Evolutionary conservation across 2,113 vertebrate genomes (phyloP).

Genomic region (Thryonomys swinderianus): DNA sequence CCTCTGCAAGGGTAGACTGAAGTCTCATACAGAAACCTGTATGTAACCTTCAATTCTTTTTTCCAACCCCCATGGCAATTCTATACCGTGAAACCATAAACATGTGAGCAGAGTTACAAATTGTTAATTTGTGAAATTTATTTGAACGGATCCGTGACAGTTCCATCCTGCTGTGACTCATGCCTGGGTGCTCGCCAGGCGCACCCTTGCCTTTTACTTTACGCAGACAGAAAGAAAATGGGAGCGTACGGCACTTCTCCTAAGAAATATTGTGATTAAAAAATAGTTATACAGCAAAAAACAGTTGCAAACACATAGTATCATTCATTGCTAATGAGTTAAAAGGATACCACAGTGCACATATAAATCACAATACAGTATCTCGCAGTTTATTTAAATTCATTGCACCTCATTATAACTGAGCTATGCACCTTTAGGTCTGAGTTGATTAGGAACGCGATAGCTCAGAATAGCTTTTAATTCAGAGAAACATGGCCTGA

Average conservation of each 20-base stretch:
- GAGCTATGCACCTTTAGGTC: slow-evolving; percentile 99
- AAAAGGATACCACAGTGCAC: slow-evolving; percentile 96
- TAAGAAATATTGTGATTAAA: slow-evolving; percentile 83
- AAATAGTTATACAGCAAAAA: slow-evolving; percentile 88
- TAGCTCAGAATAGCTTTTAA: slow-evolving; percentile 99
- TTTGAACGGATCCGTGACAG: slow-evolving; percentile 34
- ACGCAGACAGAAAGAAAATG: slow-evolving; percentile 72
- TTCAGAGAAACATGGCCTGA: slow-evolving; percentile 98
- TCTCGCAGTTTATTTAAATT: slow-evolving; percentile 99
- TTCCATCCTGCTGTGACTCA: slow-evolving; percentile 65
- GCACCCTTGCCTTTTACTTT: slow-evolving; percentile 62
- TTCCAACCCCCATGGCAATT: slow-evolving; percentile 59
- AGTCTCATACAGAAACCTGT: slow-evolving; percentile 54
- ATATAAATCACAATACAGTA: slow-evolving; percentile 98
- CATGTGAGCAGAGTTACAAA: slow-evolving; percentile 69
- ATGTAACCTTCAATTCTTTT: slow-evolving; percentile 54
- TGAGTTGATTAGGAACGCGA: slow-evolving; percentile 99
- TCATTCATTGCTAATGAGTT: slow-evolving; percentile 99
- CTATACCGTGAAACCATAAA: slow-evolving; percentile 55
- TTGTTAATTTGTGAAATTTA: slow-evolving; percentile 71
- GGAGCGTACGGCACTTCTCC: slow-evolving; percentile 76
- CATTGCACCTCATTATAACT: slow-evolving; percentile 99
- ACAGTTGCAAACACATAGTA: slow-evolving; percentile 86
- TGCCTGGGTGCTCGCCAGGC: slow-evolving; percentile 54
- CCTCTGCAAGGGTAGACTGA: slow-evolving; percentile 30